Evolutionary conservation across 2,797 vertebrate species (phyloP), one percentile per base, ranked within the genome.

Genomic region (Sphenodon punctatus): DNA sequence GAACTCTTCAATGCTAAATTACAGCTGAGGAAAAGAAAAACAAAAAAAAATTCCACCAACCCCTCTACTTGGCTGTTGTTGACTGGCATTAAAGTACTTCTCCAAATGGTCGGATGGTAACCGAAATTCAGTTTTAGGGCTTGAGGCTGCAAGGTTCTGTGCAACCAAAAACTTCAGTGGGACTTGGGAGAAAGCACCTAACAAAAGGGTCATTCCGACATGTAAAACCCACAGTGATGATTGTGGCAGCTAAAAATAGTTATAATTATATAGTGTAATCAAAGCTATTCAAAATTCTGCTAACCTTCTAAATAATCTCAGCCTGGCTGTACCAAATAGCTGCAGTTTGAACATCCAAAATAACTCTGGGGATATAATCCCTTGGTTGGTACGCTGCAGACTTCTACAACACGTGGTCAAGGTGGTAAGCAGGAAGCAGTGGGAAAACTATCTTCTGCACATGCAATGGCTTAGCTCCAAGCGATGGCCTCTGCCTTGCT

Each of bases 351-450:
- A 3, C 32, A 34, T 27, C 7, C n/a, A 2, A 36, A 38, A 34
- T 2, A 20, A n/a, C 11, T 20, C 10, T 51, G 58, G 15, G 5
- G 12, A 4, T 1, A 2, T 19, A 56, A 4, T 12, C 7, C n/a
- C 27, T 30, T 58, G 38, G n/a, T 46, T 1, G 13, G 20, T 8
- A 5, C 17, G 0, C 0, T 2, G 8, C 7, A 3, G 2, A 19
- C 6, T 4, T 3, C 36, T 16, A n/a, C 30, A 59, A 15, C 49
- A 19, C 11, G 20, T 36, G 42, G 7, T 4, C 38, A 56, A 38
- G 14, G 17, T 5, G 5, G 25, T 4, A 19, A 34, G 3, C 0
- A 11, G 12, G 27, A 27, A n/a, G 66, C 65, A 23, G 13, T 34
- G 20, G 20, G 55, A 36, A 58, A 23, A 6, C 20, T 58, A 13